Conservation (phyloP, 2,888 invertebrate species). For the Stenurella melanura region DNA sequence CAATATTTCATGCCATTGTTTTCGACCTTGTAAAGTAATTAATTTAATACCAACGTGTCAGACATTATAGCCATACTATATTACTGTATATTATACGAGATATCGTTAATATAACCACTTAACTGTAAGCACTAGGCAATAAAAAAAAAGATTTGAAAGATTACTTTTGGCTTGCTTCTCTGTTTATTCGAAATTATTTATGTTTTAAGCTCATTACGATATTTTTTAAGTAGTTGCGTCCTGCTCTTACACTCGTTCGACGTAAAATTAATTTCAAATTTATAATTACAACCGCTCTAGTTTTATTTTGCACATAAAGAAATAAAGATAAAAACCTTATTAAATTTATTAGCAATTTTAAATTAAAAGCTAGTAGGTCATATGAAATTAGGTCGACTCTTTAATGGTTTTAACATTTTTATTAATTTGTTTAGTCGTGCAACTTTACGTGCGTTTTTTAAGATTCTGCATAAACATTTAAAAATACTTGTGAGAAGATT, state of each 20-base stretch:
- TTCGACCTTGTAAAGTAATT: not conserved
- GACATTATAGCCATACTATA: not conserved
- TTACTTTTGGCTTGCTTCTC: conserved; percentile 8
- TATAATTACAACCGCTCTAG: not conserved
- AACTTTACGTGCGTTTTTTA: no score
- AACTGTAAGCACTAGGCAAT: conserved; percentile 11
- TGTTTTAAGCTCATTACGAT: not conserved
- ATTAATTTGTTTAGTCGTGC: not conserved
- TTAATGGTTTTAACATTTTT: not conserved
- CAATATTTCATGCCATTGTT: conserved; percentile 7
- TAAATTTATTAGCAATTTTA: conserved; percentile 3
- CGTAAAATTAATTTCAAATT: not conserved
- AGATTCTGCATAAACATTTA: no score
- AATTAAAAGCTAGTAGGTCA: not conserved
- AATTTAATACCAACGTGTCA: conserved; percentile 12
- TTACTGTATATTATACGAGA: not conserved
- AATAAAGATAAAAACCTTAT: conserved; percentile 7
- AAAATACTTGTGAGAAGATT: not conserved
- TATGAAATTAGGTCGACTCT: not conserved
- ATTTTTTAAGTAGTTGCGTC: conserved; percentile 4
- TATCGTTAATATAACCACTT: not conserved
- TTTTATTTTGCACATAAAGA: conserved; percentile 13
- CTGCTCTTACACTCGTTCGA: not conserved
- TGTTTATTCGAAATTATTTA: conserved; percentile 14
- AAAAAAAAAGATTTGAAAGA: not conserved